Evolutionary conservation across 2,113 vertebrate species (phyloP), one percentile per base, ranked within the genome.

Genomic region (Columbina picui): DNA sequence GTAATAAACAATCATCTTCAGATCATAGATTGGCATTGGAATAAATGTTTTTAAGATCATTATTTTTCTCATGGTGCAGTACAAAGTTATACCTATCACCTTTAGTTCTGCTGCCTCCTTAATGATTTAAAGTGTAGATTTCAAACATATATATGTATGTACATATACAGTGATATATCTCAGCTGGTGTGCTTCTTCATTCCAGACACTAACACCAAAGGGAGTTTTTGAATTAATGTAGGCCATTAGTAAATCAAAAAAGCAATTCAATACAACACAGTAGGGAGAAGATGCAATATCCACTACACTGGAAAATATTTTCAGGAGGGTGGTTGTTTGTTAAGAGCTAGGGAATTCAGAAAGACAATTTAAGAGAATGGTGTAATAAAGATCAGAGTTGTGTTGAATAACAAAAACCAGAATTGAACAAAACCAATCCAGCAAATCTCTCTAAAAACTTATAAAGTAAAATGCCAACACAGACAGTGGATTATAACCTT

Each of bases 171-270:
- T 56, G 34, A 87, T 68, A 23, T 60, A 79, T 87, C 84, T 94
- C 70, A 90, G 84, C 45, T 91, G 91, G 53, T 77, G 55, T 68
- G 30, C 84, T 76, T 49, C 26, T 93, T 91, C 75, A 76, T 93
- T 89, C 41, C 50, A 91, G 69, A 75, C 65, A 59, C 67, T 77
- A 95, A 47, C 55, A 85, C 78, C 53, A 79, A 89, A 94, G 70
- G 70, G 84, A 96, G 49, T 73, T 90, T 93, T 94, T 87, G 81
- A 94, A 95, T 96, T 97, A 89, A 94, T 95, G 59, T 50, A 93
- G 45, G 45, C 77, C 55, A 80, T 96, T 97, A 95, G 81, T 93
- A 96, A 96, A 94, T 76, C 49, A 94, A 94, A 95, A 96, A 91
- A 73, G 30, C 61, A 87, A 89, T 96, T 87, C 81, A 93, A 41